Evolutionary conservation across 1,140 invertebrate species (phyloP).

Genomic region (Sycophila sp.): DNA sequence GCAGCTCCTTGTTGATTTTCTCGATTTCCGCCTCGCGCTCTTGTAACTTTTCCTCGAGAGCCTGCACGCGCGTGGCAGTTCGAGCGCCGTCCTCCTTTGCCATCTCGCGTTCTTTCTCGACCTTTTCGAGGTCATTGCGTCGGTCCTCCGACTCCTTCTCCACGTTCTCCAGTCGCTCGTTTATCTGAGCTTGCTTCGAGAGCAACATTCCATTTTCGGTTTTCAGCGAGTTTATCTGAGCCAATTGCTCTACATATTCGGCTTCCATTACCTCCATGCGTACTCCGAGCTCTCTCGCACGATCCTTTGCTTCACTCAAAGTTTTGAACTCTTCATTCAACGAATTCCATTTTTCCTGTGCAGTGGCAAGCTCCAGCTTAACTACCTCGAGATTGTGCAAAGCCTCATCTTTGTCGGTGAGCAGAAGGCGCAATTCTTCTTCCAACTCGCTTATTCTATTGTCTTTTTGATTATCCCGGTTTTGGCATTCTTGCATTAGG

Average conservation of each 20-base stretch:
- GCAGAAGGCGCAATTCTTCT: conserved; percentile 29
- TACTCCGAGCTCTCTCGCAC: conserved; percentile 57
- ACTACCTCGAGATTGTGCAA: conserved; percentile 38
- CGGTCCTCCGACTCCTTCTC: conserved; percentile 59
- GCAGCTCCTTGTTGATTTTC: conserved; percentile 74
- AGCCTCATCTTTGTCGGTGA: conserved; percentile 36
- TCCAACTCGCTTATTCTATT: conserved; percentile 52
- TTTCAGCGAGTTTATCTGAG: conserved; percentile 53
- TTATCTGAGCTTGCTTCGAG: conserved; percentile 58
- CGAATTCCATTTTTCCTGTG: conserved; percentile 44
- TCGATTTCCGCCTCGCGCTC: conserved; percentile 79
- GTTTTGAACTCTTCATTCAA: conserved; percentile 51
- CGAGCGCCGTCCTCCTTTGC: conserved; percentile 39
- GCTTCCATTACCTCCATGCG: conserved; percentile 63
- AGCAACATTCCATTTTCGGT: conserved; percentile 56
- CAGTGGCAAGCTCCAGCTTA: conserved; percentile 36
- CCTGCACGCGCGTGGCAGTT: conserved; percentile 48
- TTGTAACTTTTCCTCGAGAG: conserved; percentile 73
- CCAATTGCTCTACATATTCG: conserved; percentile 60
- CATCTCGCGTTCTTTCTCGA: conserved; percentile 46
- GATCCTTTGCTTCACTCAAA: conserved; percentile 53
- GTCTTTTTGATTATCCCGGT: conserved; percentile 48
- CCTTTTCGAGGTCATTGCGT: conserved; percentile 45
- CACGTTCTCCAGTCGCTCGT: conserved; percentile 57
- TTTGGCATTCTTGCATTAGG: conserved; percentile 49